A percentile compares a stretch with the other conserved stretches of the same genome.
Evolutionary conservation across 2,888 invertebrate species (phyloP).

Genomic region (Heliconius sara): DNA sequence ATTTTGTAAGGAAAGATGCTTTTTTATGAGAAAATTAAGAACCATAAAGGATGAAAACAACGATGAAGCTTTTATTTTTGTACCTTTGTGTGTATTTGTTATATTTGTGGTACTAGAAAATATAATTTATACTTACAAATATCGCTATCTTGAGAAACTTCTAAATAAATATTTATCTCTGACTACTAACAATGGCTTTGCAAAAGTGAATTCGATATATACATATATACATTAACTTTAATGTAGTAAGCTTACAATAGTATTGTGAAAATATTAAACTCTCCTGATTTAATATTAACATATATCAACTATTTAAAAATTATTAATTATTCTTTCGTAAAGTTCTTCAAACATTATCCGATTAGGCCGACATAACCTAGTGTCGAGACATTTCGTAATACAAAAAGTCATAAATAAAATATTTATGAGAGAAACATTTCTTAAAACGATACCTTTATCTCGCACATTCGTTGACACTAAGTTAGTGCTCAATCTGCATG

Average conservation of each 20-base stretch:
- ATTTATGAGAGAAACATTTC: neutral
- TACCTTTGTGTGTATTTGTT: too few relatives aligned
- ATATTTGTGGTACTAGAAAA: too few relatives aligned
- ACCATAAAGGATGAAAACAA: neutral
- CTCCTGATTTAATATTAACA: neutral
- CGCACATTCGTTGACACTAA: conserved; percentile 24
- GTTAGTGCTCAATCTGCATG: conserved; percentile 38
- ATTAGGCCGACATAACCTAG: too few relatives aligned
- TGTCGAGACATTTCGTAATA: too few relatives aligned
- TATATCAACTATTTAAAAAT: neutral
- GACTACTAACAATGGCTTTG: neutral
- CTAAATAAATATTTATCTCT: too few relatives aligned
- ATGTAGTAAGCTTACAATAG: neutral
- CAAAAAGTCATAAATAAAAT: neutral
- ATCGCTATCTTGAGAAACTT: too few relatives aligned
- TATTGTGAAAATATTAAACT: neutral
- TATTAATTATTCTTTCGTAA: too few relatives aligned
- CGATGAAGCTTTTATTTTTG: too few relatives aligned
- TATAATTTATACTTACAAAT: too few relatives aligned
- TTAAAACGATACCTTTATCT: conserved; percentile 11
- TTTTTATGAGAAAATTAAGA: neutral
- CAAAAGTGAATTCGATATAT: neutral
- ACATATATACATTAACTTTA: neutral
- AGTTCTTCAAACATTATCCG: too few relatives aligned
- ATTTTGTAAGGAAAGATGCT: neutral